These are phyloP conservation scores for Barbus barbus DNA, from an alignment of 2,113 vertebrate genomes.

Conservation along the genomic window DNA sequence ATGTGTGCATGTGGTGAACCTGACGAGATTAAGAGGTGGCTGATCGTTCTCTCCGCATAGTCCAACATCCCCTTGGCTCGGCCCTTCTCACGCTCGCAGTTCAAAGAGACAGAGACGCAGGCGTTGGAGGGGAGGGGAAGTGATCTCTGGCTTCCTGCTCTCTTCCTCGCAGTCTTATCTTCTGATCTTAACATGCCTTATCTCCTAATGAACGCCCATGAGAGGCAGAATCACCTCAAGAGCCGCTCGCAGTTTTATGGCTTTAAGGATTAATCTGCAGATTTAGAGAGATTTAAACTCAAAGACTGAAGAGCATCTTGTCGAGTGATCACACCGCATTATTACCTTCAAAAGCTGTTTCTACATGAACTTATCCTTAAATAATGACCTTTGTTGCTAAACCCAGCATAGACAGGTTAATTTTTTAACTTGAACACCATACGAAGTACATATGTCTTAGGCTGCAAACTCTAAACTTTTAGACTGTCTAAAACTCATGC, in stretches of 20 bases:
- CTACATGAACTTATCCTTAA: too few relatives aligned
- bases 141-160: slow-evolving; percentile 43
- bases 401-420: too few relatives aligned
- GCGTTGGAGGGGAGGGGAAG: slow-evolving; percentile 44
- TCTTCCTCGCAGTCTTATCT: slow-evolving; percentile 11
- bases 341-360: too few relatives aligned
- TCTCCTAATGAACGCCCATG: slow-evolving; percentile 25
- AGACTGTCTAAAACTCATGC: too few relatives aligned
- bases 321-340: too few relatives aligned
- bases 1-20: slow-evolving; percentile 55
- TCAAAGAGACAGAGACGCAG: slow-evolving; percentile 59
- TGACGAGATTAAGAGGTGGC: slow-evolving; percentile 63
- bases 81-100: slow-evolving; percentile 64
- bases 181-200: slow-evolving; percentile 19
- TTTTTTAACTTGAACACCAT: too few relatives aligned
- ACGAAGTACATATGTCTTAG: too few relatives aligned
- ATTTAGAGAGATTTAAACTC: not conserved
- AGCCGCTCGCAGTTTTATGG: slow-evolving; percentile 1
- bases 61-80: slow-evolving; percentile 52
- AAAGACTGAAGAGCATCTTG: not conserved
- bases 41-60: slow-evolving; percentile 65
- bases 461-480: too few relatives aligned
- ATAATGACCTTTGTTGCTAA: too few relatives aligned
- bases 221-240: not conserved
- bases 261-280: slow-evolving; percentile 18